phyloP scores from a whole-genome alignment of 2,113 vertebrate genomes.

The Bufo bufo region DNA sequence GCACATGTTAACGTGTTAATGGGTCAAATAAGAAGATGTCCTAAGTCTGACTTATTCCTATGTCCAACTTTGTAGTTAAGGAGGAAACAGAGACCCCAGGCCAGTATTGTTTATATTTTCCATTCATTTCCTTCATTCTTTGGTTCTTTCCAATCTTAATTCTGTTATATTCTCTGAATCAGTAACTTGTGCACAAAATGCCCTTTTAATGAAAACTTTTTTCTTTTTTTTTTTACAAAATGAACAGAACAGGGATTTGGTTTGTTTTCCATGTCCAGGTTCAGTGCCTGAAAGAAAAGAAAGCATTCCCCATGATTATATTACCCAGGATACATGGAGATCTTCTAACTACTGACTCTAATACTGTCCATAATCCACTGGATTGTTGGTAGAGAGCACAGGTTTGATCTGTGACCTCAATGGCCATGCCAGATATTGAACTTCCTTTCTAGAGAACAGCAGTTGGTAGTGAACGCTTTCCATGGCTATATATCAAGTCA shows the following conservation, averaged over 20 bases:
- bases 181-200: conserved; percentile 30
- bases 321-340: not conserved
- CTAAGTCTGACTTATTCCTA: no score
- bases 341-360: conserved; percentile 32
- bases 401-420: conserved; percentile 58
- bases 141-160: not conserved
- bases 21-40: no score
- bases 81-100: not conserved
- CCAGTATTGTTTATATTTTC: not conserved
- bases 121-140: conserved; percentile 8
- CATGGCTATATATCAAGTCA: conserved; percentile 20
- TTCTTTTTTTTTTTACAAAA: not conserved
- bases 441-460: conserved; percentile 63
- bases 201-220: conserved; percentile 18
- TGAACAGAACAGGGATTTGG: conserved; percentile 20
- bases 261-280: conserved; percentile 41
- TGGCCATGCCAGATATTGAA: conserved; percentile 62
- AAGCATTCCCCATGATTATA: conserved; percentile 26
- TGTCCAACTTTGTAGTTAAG: no score
- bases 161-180: not conserved
- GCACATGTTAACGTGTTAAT: no score
- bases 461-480: conserved; percentile 34
- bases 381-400: conserved; percentile 61
- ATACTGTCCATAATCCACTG: conserved; percentile 53
- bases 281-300: conserved; percentile 14